These are phyloP conservation scores for Heterodera schachtii DNA, from an alignment of 1,140 invertebrate species.

Conservation along the genomic window DNA sequence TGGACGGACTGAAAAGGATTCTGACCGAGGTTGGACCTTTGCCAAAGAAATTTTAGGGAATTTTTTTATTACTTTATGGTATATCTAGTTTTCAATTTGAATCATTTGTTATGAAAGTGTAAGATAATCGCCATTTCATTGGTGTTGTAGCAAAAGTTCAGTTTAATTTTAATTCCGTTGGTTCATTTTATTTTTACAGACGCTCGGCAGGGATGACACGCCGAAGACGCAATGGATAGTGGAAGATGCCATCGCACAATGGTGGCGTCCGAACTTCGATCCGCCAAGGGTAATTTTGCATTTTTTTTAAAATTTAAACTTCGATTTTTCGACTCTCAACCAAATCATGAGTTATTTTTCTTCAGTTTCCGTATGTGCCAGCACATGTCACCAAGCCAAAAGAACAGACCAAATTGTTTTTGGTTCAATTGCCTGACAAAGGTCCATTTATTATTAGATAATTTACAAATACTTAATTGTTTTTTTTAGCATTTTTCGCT, in stretches of 20 bases:
- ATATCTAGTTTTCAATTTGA: too few relatives aligned
- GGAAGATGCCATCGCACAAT: slow-evolving; percentile 97
- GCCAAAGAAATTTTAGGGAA: too few relatives aligned
- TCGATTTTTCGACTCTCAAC: background rate
- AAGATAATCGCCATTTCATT: background rate
- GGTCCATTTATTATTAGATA: slow-evolving; percentile 70
- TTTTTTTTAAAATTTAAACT: slow-evolving; percentile 21
- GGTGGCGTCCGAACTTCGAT: slow-evolving; percentile 99
- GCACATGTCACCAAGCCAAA: slow-evolving; percentile 99
- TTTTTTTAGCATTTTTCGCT: slow-evolving; percentile 89
- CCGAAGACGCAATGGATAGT: slow-evolving; percentile 95
- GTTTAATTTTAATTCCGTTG: background rate
- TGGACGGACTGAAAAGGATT: slow-evolving; percentile 92
- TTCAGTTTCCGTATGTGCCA: slow-evolving; percentile 91
- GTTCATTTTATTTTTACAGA: slow-evolving; percentile 70
- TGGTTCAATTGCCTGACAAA: slow-evolving; percentile 96
- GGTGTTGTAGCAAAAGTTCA: background rate
- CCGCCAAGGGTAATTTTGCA: slow-evolving; percentile 77
- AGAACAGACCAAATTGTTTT: slow-evolving; percentile 93
- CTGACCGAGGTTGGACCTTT: slow-evolving; percentile 66
- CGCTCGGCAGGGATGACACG: slow-evolving; percentile 92
- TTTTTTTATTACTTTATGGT: too few relatives aligned
- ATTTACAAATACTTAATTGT: slow-evolving; percentile 46
- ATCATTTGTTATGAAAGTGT: too few relatives aligned
- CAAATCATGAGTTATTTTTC: slow-evolving; percentile 14